These are phyloP conservation scores for Riparia riparia DNA, from an alignment of 2,113 vertebrate species.

Conservation along the genomic window DNA sequence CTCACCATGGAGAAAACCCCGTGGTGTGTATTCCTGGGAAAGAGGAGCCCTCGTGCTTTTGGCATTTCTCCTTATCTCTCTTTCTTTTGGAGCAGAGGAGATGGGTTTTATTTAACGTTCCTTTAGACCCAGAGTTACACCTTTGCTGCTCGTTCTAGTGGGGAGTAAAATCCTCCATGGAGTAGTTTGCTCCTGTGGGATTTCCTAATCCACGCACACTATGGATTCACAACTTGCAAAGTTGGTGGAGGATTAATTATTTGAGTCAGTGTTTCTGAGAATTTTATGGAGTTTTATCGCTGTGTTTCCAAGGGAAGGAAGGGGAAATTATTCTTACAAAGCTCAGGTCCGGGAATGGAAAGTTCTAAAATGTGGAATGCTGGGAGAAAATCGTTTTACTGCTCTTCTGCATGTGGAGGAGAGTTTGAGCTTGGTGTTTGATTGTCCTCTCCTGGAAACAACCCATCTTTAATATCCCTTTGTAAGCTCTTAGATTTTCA, in stretches of 20 bases:
- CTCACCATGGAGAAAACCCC: slow-evolving; percentile 97
- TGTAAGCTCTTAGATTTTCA: neutral
- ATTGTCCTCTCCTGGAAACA: neutral
- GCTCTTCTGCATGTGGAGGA: rapidly evolving
- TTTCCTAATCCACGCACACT: rapidly evolving
- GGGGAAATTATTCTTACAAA: neutral
- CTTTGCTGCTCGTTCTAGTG: neutral
- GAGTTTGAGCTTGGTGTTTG: neutral
- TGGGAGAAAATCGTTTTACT: neutral
- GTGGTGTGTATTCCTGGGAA: slow-evolving; percentile 83
- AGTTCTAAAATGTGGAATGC: neutral
- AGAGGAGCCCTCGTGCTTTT: rapidly evolving
- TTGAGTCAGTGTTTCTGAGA: neutral
- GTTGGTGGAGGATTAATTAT: neutral
- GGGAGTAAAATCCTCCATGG: neutral
- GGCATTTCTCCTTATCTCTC: neutral
- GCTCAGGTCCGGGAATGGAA: neutral
- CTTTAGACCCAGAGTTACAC: rapidly evolving
- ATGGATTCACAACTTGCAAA: neutral
- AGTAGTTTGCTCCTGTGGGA: neutral
- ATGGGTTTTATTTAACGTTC: neutral
- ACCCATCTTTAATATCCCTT: rapidly evolving
- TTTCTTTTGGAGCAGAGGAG: neutral
- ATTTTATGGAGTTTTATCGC: rapidly evolving
- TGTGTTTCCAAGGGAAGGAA: neutral